phyloP scores from a whole-genome alignment of 2,113 vertebrate species.

The Prunella himalayana region DNA sequence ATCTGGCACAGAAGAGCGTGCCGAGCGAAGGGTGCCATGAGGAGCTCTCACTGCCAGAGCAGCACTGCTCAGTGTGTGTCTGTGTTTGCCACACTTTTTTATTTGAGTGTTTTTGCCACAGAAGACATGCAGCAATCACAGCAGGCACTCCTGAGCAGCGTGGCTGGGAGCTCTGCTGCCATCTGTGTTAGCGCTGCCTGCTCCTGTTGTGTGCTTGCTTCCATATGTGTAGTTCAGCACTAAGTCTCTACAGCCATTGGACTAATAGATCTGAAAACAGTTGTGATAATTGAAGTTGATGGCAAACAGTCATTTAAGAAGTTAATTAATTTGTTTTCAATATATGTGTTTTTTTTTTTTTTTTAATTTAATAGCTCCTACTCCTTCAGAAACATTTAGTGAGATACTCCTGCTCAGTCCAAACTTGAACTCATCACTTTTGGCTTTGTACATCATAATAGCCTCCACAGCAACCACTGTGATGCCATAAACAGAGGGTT shows the following conservation, averaged over 20 bases:
- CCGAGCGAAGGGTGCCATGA: neutral
- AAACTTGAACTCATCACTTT: neutral
- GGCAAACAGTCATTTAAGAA: neutral
- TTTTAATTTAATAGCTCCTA: neutral
- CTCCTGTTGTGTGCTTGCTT: neutral
- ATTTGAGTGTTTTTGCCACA: neutral
- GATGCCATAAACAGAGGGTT: conserved; percentile 38
- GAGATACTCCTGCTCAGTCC: neutral
- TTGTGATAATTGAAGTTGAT: neutral
- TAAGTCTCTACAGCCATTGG: neutral
- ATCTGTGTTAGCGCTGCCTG: neutral
- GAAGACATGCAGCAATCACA: neutral
- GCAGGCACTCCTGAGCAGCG: neutral
- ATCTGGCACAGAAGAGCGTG: neutral
- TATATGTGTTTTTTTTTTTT: rapidly evolving
- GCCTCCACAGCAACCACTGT: conserved; percentile 25
- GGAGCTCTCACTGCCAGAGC: neutral
- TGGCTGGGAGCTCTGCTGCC: neutral
- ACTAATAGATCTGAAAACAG: neutral
- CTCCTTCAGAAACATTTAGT: neutral
- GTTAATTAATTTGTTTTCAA: neutral
- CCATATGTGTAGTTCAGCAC: neutral
- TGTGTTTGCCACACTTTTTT: neutral
- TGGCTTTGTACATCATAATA: neutral
- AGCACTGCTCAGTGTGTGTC: rapidly evolving